Evolutionary conservation across 2,888 invertebrate genomes (phyloP).

Genomic region (Parnassius glacialis): DNA sequence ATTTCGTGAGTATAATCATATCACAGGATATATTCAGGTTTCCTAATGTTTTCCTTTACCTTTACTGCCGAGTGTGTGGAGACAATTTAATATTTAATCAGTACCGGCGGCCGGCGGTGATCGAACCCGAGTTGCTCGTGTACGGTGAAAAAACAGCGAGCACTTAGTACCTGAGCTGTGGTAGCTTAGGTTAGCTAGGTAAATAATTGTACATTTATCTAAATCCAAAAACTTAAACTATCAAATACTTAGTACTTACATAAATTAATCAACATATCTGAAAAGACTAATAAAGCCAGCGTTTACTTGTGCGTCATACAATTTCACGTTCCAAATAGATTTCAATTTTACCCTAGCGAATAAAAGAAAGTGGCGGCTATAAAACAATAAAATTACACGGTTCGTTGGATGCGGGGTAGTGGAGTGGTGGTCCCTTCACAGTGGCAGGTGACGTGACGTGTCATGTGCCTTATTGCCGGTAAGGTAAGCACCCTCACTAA

Average conservation of each 20-base stretch:
- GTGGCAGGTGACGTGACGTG: conserved; percentile 26
- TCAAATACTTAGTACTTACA: not conserved
- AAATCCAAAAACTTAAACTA: too few species aligned
- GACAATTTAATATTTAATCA: too few species aligned
- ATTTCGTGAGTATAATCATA: too few species aligned
- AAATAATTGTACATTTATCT: too few species aligned
- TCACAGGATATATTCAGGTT: too few species aligned
- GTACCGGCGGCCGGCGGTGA: too few species aligned
- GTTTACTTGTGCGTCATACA: conserved; percentile 7
- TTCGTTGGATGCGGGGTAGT: conserved; percentile 6
- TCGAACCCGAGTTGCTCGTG: too few species aligned
- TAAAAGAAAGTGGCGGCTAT: conserved; percentile 20
- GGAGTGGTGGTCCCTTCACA: not conserved
- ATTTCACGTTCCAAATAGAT: conserved; percentile 7
- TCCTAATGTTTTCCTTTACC: too few species aligned
- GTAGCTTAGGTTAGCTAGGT: too few species aligned
- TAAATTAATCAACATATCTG: not conserved
- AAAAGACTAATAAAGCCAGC: conserved; percentile 4
- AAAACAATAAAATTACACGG: conserved; percentile 27
- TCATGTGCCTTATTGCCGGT: conserved; percentile 18
- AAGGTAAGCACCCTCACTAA: conserved; percentile 15
- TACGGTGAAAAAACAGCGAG: too few species aligned
- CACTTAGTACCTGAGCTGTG: too few species aligned
- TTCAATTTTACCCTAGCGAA: conserved; percentile 6
- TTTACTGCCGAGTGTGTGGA: too few species aligned